These are phyloP conservation scores for Drosophila sucinea DNA, from an alignment of 1,140 invertebrate genomes.

Conservation along the genomic window DNA sequence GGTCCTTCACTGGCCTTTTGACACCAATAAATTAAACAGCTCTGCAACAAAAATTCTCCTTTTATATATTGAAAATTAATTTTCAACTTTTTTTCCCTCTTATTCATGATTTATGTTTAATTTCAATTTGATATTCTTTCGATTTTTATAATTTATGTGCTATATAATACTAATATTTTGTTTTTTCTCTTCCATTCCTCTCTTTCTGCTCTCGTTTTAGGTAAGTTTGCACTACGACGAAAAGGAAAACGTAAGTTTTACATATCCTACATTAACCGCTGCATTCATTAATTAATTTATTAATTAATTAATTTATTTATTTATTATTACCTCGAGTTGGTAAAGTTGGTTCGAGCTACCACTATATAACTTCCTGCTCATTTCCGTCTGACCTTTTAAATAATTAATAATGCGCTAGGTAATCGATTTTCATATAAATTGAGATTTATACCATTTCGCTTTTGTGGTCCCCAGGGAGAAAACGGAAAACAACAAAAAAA, in stretches of 20 bases:
- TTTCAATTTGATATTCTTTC: conserved; percentile 42
- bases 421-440: conserved; percentile 82
- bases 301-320: conserved; percentile 50
- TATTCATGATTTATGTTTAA: conserved; percentile 63
- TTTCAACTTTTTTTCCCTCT: conserved; percentile 22
- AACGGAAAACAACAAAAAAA: conserved; percentile 19
- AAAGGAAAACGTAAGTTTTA: conserved; percentile 79
- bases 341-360: conserved; percentile 6
- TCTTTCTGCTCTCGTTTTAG: conserved; percentile 54
- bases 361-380: conserved; percentile 43
- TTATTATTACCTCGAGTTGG: conserved; percentile 38
- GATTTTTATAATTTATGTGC: conserved; percentile 25
- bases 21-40: conserved; percentile 67
- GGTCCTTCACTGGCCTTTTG: conserved; percentile 51
- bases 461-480: not conserved
- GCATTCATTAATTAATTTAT: conserved; percentile 1
- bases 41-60: conserved; percentile 2
- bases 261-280: not conserved
- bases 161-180: conserved; percentile 27
- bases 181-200: conserved; percentile 20
- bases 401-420: conserved; percentile 69
- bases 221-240: conserved; percentile 78
- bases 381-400: conserved; percentile 66
- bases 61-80: conserved; percentile 59
- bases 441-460: conserved; percentile 66